phyloP scores from a whole-genome alignment of 2,797 vertebrate genomes.

The Alauda arvensis region DNA sequence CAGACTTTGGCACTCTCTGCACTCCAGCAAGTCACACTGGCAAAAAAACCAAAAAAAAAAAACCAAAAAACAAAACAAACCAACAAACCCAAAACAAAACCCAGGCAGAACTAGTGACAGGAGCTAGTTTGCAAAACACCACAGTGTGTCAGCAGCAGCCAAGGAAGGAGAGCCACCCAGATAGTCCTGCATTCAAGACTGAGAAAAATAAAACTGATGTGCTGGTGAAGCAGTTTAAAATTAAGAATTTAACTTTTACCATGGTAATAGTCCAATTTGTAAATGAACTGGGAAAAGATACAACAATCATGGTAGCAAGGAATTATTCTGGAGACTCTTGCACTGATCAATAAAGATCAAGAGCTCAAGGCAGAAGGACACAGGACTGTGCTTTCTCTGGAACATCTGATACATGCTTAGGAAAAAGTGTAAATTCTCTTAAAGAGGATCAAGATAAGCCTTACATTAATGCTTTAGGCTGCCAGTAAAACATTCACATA shows the following conservation, averaged over 20 bases:
- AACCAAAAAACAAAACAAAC: no score
- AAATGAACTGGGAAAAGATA: background rate
- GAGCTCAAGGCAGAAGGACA: background rate
- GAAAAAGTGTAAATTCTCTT: background rate
- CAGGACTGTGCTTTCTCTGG: background rate
- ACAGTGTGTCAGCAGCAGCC: background rate
- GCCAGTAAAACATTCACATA: background rate
- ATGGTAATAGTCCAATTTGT: background rate
- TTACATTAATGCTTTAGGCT: background rate
- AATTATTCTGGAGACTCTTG: background rate
- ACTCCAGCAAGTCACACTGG: background rate
- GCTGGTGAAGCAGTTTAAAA: background rate
- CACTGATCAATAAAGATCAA: background rate
- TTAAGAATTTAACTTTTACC: background rate
- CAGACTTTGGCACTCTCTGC: background rate
- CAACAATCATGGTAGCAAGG: background rate
- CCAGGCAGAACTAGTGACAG: background rate
- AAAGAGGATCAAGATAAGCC: background rate
- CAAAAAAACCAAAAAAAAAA: background rate
- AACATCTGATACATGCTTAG: background rate
- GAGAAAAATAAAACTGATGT: conserved; percentile 1
- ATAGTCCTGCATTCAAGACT: background rate
- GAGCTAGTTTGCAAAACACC: background rate
- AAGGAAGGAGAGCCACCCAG: background rate
- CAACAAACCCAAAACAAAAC: background rate